Evolutionary conservation across 1,140 invertebrate genomes (phyloP), one percentile per base, ranked within the genome.

Genomic region (Penaeus indicus): DNA sequence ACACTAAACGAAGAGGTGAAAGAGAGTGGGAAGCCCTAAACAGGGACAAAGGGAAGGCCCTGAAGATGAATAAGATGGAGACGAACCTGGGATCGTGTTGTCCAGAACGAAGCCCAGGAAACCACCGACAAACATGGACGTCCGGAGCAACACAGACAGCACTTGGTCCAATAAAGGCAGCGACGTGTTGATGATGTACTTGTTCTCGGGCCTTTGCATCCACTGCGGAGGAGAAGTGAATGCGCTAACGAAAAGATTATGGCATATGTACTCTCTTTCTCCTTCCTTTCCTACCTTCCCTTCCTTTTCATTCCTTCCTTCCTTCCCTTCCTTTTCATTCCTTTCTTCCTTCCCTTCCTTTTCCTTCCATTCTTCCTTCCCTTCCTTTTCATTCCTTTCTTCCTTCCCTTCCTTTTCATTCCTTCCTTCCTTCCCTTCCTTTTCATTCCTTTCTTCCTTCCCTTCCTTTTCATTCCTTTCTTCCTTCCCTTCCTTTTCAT

Each of bases 41-140:
- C 16, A 54, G 54, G 16, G 16, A 54, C 54, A 54, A 54, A 54
- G 54, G 54, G 10, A 54, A 8, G 54, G 10, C 54, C 38, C 38
- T 7, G 4, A 42, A 42, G 3, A 4, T 8, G 1, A 42, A 8
- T 42, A 7, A 4, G 38, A 54, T 5, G 54, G 5, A 54, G 11
- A 54, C 54, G 54, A 91, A 93, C 93, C 93, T 89, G 93, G 93
- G 0, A 93, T 91, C 18, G 92, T 92, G 85, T 93, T 93, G 86
- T 93, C 93, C 47, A 93, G 88, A n/a, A 93, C 60, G 85, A 91
- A 93, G 7, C 92, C 93, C 1, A 93, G 25, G 21, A 92, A 90
- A 4, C 93, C 93, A 5, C 92, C 93, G 27, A 93, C 92, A 91
- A 93, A 93, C 93, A 93, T 93, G 60, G 90, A 90, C 0, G 93